Evolutionary conservation across 2,888 invertebrate genomes (phyloP), one percentile per base, ranked within the genome.

Genomic region (Trypoxylon attenuatum): DNA sequence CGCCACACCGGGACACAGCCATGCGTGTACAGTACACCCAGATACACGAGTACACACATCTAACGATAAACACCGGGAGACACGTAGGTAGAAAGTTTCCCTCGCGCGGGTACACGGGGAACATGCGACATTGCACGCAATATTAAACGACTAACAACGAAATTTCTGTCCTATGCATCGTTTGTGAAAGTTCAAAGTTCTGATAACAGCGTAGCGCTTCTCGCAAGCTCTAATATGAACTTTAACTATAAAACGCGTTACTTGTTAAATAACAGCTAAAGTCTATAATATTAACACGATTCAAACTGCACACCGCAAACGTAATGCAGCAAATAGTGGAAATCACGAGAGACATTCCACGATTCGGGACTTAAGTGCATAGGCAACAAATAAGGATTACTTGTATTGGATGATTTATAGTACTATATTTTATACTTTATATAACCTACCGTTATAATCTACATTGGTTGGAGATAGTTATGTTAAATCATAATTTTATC

Each of bases 271-370:
- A 82, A 82, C 82, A 82, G 74, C 78, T 80, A 75, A 81, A 81
- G 79, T 84, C 74, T 83, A 82, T 80, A 69, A 77, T 78, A 78
- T 65, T 77, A 79, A 77, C 69, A 68, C n/a, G n/a, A 75, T 78
- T 59, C 66, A 60, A 73, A 71, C 76, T 79, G 76, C 76, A 78
- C 78, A 75, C 72, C 78, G 82, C 77, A 71, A 77, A 74, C 76
- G 69, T 78, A 80, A 80, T 79, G 80, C 81, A 82, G 80, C 81
- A 79, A 79, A 81, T 76, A 79, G 84, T 84, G 86, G 85, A 86
- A 84, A 83, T 84, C 77, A 80, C 71, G 71, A 74, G 75, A 81
- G 83, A 86, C 86, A 86, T 87, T 87, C 86, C 86, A 85, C 86
- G 82, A 84, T 73, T 84, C 78, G 85, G 83, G 84, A 85, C 84